Percentiles rank a stretch among this genome's conserved stretches.
These are phyloP conservation scores for Gymnocheta viridis DNA, from an alignment of 2,888 invertebrate genomes.

Conservation along the genomic window DNA sequence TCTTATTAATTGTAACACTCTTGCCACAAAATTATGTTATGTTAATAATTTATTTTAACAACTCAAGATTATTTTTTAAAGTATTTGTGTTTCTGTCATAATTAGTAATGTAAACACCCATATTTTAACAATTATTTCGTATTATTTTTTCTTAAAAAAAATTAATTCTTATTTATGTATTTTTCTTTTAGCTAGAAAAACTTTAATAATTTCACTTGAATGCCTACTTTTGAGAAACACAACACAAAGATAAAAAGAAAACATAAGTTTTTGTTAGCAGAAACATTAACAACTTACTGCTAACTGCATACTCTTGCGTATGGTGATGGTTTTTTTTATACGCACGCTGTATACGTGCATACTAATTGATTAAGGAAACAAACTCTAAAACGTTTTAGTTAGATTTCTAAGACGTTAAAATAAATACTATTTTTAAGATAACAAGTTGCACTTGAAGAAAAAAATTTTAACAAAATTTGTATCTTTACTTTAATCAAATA, in stretches of 20 bases:
- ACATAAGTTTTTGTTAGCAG: constrained; percentile 32
- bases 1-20: neutral
- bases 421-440: neutral
- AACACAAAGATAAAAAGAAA: constrained; percentile 12
- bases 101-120: constrained; percentile 55
- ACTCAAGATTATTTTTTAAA: constrained; percentile 8
- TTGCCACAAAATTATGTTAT: neutral
- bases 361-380: neutral
- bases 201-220: constrained; percentile 62
- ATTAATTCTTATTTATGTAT: constrained; percentile 63
- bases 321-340: neutral
- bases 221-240: constrained; percentile 35
- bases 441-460: no score
- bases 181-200: constrained; percentile 47
- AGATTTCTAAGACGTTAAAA: neutral
- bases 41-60: neutral
- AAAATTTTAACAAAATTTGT: neutral
- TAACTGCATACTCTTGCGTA: constrained; percentile 24
- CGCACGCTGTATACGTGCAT: neutral
- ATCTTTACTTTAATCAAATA: neutral
- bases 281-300: constrained; percentile 49
- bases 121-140: constrained; percentile 17
- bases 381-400: neutral
- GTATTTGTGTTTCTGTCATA: constrained; percentile 27
- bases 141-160: constrained; percentile 14